A percentile compares a stretch with the other conserved stretches of the same genome.
Conservation (phyloP, 1,140 invertebrate species). For the Mylabris phalerata region DNA sequence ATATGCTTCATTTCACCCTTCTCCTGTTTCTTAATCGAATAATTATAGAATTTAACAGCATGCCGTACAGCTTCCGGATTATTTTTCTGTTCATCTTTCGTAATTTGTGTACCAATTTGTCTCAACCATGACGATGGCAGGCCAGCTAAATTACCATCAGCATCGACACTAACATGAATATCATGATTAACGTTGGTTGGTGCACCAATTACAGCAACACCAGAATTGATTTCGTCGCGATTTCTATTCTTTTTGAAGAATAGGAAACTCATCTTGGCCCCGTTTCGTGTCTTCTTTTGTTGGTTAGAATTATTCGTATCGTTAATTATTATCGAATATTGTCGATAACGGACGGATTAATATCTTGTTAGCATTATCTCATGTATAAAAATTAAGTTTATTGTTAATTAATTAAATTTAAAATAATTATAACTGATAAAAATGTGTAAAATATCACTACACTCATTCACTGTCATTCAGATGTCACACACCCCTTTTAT, state of each 20-base stretch:
- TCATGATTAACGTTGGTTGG: constrained; percentile 73
- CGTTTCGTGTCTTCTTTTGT: no score
- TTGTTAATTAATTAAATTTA: no score
- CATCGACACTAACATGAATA: constrained; percentile 73
- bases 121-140: constrained; percentile 70
- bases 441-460: no score
- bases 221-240: background rate
- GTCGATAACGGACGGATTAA: no score
- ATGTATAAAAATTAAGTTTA: no score
- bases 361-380: no score
- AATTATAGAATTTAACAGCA: constrained; percentile 88
- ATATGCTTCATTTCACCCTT: constrained; percentile 64
- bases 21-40: constrained; percentile 68
- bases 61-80: constrained; percentile 87
- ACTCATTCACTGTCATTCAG: no score
- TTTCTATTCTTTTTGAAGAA: background rate
- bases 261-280: background rate
- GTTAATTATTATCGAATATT: no score
- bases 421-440: no score
- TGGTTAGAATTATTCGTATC: no score
- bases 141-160: constrained; percentile 71
- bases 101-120: constrained; percentile 74
- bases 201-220: constrained; percentile 49
- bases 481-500: no score
- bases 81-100: constrained; percentile 79